Conservation (phyloP, 2,113 vertebrate species). For the Theristicus caerulescens region DNA sequence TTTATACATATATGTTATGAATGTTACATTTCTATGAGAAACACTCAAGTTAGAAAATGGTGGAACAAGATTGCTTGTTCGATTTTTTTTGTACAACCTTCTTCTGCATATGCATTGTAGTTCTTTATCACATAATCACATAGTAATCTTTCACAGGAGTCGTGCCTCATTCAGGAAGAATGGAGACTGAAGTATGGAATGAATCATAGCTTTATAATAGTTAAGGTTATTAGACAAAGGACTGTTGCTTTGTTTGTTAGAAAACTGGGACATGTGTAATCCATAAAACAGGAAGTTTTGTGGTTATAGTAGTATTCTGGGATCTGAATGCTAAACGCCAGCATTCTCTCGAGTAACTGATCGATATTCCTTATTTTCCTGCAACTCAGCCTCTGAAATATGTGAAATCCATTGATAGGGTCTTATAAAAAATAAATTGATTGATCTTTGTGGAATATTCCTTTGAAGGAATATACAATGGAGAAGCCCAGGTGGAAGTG, state of each 20-base stretch:
- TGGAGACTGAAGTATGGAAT: neutral
- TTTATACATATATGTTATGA: neutral
- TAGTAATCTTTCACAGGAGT: neutral
- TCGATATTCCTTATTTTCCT: neutral
- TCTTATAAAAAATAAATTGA: neutral
- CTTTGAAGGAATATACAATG: neutral
- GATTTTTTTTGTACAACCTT: neutral
- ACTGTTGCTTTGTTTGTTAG: neutral
- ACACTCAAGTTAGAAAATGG: neutral
- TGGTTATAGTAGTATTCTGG: neutral
- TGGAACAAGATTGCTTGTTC: neutral
- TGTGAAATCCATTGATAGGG: neutral
- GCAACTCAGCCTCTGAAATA: neutral
- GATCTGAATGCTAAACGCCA: neutral
- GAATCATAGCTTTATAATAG: neutral
- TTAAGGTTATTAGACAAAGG: neutral
- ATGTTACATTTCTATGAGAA: neutral
- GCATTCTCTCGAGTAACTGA: neutral
- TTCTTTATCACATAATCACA: neutral
- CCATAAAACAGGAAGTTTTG: neutral
- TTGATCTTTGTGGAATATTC: neutral
- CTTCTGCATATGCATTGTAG: neutral
- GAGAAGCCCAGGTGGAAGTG: neutral
- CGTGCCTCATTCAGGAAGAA: neutral
- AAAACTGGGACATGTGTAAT: neutral